Evolutionary conservation across 2,797 vertebrate species (phyloP), one percentile per base, ranked within the genome.

Genomic region (Podarcis siculus): DNA sequence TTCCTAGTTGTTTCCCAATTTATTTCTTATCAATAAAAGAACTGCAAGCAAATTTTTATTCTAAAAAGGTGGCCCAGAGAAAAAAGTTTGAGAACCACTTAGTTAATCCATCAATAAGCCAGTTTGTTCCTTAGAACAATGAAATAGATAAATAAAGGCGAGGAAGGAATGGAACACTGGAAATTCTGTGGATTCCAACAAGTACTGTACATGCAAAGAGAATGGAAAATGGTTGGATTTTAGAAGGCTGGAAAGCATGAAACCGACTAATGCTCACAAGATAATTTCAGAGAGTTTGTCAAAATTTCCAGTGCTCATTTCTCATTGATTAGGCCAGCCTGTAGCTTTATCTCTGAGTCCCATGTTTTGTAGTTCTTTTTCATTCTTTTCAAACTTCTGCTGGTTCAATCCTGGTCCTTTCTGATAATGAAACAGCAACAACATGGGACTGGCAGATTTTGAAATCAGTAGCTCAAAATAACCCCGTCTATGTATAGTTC

Each of bases 331-430:
- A 95, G 91, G 83, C 64, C 25, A 84, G 66, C 4, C 76, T 81
- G 49, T 75, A 5, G 0, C 64, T 83, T 95, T 94, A 96, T 95
- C 95, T 93, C 66, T 67, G 58, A 90, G 88, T 75, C 85, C 79
- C 93, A 92, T 78, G 79, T 90, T 92, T 83, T 9, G 30, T 32
- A 17, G 79, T 87, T 79, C 89, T 76, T 87, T 89, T 83, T 80
- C 73, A 35, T 79, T 85, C 37, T 75, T 92, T 92, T 85, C 85
- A 69, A 87, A 87, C 86, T 77, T 25, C 89, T 91, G 9, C 79
- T 89, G 42, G 79, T 89, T 94, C 64, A 61, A n/a, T 90, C 88
- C 91, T 95, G 94, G 87, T 80, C 84, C 72, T 8, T 0, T 0
- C 90, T 91, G 95, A 96, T 96, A 95, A 39, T 82, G 13, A 64